A percentile compares a stretch with the other conserved stretches of the same genome.
Evolutionary conservation across 2,113 vertebrate genomes (phyloP).

Genomic region (Herpetotheres cachinnans): DNA sequence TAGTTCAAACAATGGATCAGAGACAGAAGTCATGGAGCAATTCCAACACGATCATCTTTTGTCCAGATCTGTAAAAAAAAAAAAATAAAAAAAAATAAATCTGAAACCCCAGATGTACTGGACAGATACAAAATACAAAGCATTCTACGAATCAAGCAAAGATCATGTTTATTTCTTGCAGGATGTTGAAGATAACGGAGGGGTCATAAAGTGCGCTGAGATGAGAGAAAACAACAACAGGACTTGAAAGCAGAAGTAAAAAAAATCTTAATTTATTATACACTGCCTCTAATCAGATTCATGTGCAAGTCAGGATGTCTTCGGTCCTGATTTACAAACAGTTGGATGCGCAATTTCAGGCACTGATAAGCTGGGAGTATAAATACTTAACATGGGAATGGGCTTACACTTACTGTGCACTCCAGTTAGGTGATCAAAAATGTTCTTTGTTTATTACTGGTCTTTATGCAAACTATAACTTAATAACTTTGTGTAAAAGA

Average conservation of each 20-base stretch:
- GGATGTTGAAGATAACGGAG: background rate
- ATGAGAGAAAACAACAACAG: background rate
- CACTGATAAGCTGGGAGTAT: background rate
- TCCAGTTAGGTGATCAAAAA: background rate
- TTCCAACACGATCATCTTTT: background rate
- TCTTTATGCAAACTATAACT: background rate
- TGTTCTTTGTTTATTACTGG: background rate
- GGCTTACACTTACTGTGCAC: background rate
- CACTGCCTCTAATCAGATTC: background rate
- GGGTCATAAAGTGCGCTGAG: background rate
- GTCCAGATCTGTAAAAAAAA: background rate
- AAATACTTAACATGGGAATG: background rate
- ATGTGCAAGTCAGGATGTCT: background rate
- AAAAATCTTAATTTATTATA: background rate
- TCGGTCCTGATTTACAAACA: background rate
- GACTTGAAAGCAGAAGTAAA: background rate
- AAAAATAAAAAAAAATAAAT: background rate
- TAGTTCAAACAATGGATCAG: conserved; percentile 10
- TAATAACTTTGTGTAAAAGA: background rate
- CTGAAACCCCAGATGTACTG: background rate
- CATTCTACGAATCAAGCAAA: background rate
- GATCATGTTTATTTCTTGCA: background rate
- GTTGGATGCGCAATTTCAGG: background rate
- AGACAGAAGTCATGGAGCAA: background rate
- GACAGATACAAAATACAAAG: background rate